Base-by-base conservation (phyloP, 2,888 invertebrate genomes). In the Hesperia comma region DNA sequence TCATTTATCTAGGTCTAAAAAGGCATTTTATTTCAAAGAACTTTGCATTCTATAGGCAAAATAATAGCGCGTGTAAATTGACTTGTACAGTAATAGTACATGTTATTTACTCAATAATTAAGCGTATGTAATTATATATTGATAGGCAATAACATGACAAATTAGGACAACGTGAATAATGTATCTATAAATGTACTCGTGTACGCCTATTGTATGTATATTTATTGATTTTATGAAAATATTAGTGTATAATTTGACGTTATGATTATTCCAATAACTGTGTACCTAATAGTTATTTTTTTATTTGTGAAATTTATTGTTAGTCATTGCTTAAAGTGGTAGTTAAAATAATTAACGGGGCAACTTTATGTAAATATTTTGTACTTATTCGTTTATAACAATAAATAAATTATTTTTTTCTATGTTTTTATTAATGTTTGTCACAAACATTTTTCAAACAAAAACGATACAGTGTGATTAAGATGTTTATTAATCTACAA, bases 301-400 rank as follows among this genome's bases (percentile, higher is more conserved):
- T 75, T 73, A 72, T 72, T 74, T 75, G 73, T 72, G 64, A 46
- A 43, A 57, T 64, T 63, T 66, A 49, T 64, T 58, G 21, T 58
- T 55, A 64, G 58, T 58, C 58, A 64, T 58, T 64, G 41, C 64
- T 51, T 61, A 68, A 19, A 56, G 7, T 54, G 37, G 21, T 49
- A 46, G 40, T 58, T 12, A 19, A 41, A 26, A 43, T 51, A 64
- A 43, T 41, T 40, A 41, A 63, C 46, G 55, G 40, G 19, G 37
- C 40, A 51, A 53, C 26, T 67, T 74, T 80, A 79, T 85, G 85
- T 85, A 85, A 85, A 86, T 85, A 85, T 75, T 79, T 74, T 82
- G 75, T 81, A 79, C 75, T 77, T 76, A 74, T 74, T 69, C 40
- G 56, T 72, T 69, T 74, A 71, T 51, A 54, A 54, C 32, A 54